Evolutionary conservation across 2,797 vertebrate genomes (phyloP).

Genomic region (Neoniphon sammara): DNA sequence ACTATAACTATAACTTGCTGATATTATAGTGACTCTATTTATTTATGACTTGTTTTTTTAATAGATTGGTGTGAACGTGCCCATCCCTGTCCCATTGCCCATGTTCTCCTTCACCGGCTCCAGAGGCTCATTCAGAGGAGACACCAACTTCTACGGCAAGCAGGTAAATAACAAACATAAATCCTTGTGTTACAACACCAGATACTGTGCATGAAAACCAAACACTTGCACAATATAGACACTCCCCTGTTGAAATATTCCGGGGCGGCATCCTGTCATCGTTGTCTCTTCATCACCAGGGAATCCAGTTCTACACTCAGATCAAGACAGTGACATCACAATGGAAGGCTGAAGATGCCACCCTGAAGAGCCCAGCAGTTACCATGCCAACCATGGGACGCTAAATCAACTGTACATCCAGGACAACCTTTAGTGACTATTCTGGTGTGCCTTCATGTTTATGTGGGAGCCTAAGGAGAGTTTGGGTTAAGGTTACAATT

Average conservation of each 20-base stretch:
- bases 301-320: constrained; percentile 95
- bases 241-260: neutral
- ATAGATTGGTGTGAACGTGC: constrained; percentile 96
- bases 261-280: neutral
- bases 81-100: constrained; percentile 96
- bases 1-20: neutral
- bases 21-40: neutral
- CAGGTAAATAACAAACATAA: constrained; percentile 83
- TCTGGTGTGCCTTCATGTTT: constrained; percentile 62
- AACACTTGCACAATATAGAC: neutral
- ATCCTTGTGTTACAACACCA: neutral
- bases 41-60: constrained; percentile 23
- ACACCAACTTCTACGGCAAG: constrained; percentile 99
- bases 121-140: constrained; percentile 95
- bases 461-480: constrained; percentile 20
- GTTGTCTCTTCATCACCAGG: constrained; percentile 75
- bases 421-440: constrained; percentile 40
- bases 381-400: constrained; percentile 96
- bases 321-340: constrained; percentile 95
- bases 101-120: constrained; percentile 99
- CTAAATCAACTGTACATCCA: constrained; percentile 68
- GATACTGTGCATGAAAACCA: neutral
- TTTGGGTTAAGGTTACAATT: neutral
- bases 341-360: constrained; percentile 95
- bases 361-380: constrained; percentile 87